A percentile compares a stretch with the other conserved stretches of the same genome.
Evolutionary conservation across 2,797 vertebrate genomes (phyloP).

Genomic region (Neosilurus hyrtlii): DNA sequence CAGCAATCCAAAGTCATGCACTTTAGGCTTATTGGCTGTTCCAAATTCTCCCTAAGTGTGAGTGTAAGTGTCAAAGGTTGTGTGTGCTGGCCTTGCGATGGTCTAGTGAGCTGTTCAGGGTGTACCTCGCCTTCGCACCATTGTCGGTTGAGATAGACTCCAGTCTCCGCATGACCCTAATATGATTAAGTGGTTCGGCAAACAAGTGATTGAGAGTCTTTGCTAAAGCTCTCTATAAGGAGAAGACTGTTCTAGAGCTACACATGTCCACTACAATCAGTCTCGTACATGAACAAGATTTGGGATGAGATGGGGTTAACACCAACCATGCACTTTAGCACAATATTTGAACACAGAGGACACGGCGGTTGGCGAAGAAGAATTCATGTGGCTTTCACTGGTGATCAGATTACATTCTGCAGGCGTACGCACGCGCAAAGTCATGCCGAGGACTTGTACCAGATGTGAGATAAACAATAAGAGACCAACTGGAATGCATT

Average conservation of each 20-base stretch:
- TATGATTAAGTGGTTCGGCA: too few relatives aligned
- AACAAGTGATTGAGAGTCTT: not conserved
- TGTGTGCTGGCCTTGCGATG: too few relatives aligned
- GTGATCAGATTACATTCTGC: constrained; percentile 24
- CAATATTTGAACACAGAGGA: constrained; percentile 5
- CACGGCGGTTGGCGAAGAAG: not conserved
- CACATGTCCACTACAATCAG: not conserved
- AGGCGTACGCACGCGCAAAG: not conserved
- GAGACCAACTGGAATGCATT: constrained; percentile 13
- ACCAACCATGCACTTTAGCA: constrained; percentile 3
- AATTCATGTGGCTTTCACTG: constrained; percentile 22
- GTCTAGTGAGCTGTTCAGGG: too few relatives aligned
- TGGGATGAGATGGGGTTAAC: not conserved
- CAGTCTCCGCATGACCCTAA: too few relatives aligned
- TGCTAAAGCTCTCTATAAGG: not conserved
- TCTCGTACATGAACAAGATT: not conserved
- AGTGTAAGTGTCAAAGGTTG: too few relatives aligned
- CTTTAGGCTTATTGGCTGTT: too few relatives aligned
- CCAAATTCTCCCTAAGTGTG: too few relatives aligned
- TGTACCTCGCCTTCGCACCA: too few relatives aligned
- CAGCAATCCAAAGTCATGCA: too few relatives aligned
- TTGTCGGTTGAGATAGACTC: too few relatives aligned
- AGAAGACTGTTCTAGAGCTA: not conserved
- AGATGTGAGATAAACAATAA: constrained; percentile 20
- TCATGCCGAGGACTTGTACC: constrained; percentile 16